A percentile compares a stretch with the other conserved stretches of the same genome.
Conservation (phyloP, 2,797 vertebrate genomes). For the Megaceryle alcyon region DNA sequence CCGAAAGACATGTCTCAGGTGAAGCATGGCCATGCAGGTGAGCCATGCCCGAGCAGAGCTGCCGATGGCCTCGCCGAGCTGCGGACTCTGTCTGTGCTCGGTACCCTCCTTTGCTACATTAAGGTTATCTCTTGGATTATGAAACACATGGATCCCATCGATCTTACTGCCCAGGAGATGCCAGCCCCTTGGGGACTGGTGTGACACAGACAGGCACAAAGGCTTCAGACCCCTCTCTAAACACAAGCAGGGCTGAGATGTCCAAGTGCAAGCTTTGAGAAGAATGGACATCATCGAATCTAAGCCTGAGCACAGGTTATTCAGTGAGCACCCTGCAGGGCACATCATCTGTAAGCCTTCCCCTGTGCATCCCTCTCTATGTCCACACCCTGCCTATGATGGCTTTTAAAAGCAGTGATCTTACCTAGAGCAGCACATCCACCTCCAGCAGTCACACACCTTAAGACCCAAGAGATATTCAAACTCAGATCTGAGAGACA, state of each 20-base stretch:
- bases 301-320: neutral
- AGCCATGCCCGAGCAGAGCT: no score
- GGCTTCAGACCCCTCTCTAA: no score
- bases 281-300: accelerated
- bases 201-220: neutral
- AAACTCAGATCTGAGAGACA: neutral
- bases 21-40: no score
- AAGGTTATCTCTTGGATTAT: no score
- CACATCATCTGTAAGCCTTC: no score
- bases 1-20: no score
- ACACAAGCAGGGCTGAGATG: neutral
- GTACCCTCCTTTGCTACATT: no score
- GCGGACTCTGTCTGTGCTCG: no score
- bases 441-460: neutral
- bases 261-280: neutral
- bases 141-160: neutral
- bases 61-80: no score
- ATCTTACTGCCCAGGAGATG: neutral
- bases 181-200: neutral
- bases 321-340: neutral
- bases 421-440: neutral
- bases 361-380: no score
- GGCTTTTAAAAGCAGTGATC: neutral
- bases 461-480: neutral
- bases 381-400: no score